phyloP scores from a whole-genome alignment of 2,113 vertebrate species.

The Heloderma charlesbogerti region DNA sequence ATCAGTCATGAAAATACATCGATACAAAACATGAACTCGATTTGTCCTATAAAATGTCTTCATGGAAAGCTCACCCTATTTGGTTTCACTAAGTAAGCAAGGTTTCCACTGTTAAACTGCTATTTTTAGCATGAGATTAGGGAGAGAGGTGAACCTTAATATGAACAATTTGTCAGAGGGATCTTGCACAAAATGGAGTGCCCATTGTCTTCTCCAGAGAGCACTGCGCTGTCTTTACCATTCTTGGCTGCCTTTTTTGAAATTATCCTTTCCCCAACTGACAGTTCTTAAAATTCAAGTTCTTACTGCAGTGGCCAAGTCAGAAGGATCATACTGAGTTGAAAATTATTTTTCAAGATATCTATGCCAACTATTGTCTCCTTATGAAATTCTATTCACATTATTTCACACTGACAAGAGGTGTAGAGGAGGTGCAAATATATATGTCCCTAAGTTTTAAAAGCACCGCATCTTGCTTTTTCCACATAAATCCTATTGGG shows the following conservation, averaged over 20 bases:
- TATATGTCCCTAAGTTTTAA: not conserved
- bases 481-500: not conserved
- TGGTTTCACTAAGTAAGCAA: not conserved
- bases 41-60: not conserved
- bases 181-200: not conserved
- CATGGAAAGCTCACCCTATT: not conserved
- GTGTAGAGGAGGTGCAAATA: not conserved
- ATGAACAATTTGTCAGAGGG: not conserved
- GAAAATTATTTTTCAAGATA: slow-evolving; percentile 19
- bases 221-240: not conserved
- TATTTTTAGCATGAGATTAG: not conserved
- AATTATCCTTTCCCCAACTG: slow-evolving; percentile 16
- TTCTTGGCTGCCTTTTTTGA: not conserved
- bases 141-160: not conserved
- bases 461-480: slow-evolving; percentile 21
- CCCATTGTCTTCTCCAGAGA: not conserved
- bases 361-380: not conserved
- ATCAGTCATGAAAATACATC: not conserved
- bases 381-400: slow-evolving; percentile 16
- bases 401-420: slow-evolving; percentile 31
- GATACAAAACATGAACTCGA: not conserved
- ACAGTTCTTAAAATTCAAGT: slow-evolving; percentile 22
- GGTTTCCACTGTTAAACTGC: not conserved
- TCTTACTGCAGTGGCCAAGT: not conserved
- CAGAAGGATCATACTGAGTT: not conserved